Base-by-base conservation (phyloP, 2,888 invertebrate genomes). In the Gymnosoma rotundatum region DNA sequence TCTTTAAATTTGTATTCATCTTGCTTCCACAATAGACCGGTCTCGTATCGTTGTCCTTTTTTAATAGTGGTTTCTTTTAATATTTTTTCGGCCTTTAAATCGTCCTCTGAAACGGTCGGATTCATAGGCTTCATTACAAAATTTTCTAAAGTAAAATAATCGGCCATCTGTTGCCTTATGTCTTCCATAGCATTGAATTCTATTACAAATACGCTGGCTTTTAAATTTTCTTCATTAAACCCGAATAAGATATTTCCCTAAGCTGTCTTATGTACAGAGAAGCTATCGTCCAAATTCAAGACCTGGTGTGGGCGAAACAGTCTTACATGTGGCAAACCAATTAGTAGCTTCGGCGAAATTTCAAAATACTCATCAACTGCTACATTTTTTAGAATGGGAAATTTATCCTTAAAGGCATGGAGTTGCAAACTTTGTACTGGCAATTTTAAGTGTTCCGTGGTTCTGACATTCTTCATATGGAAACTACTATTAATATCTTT, bases 31-130 rank as follows among this genome's bases (percentile, higher is more conserved):
- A n/a, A n/a, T n/a, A n/a, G n/a, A n/a, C n/a, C n/a, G n/a, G 76
- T 72, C 20, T 63, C 72, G 32, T 69, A 78, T 60, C 38, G 66
- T 20, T 52, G 50, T n/a, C 48, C 64, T 3, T 50, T 73, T 61
- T 73, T 60, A 20, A 52, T 52, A 4, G 83, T 75, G 16, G 79
- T 79, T 14, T 54, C 48, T 7, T 42, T 20, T 14, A 83, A 45
- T 58, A 75, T 66, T 66, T 60, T 52, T 60, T 83, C 83, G 9
- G 79, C 72, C 60, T 79, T 78, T 64, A 25, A 18, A 70, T 83
- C 75, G 2, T 76, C 70, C 8, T 70, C 74, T 12, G 74, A 75
- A 12, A 75, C 58, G 8, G 20, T 8, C 6, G 52, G 8, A 20
- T 52, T 52, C 14, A 74, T 69, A 18, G 74, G 48, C 50, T 73